Conservation (phyloP, 2,113 vertebrate genomes). For the Plestiodon gilberti region DNA sequence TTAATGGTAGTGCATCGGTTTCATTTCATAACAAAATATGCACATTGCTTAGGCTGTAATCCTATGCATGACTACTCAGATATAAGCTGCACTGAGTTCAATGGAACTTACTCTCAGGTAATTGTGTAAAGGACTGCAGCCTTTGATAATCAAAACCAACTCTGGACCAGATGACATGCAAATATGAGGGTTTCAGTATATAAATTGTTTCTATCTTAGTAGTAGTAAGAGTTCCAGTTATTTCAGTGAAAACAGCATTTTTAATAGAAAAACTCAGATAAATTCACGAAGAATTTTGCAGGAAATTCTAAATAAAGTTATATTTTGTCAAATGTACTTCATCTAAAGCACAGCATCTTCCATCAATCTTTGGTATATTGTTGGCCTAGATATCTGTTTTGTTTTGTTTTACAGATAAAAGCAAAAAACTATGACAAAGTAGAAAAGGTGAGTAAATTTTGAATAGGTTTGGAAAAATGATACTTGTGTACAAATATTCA, state of each 20-base stretch:
- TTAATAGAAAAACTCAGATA: not conserved
- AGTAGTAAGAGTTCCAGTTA: not conserved
- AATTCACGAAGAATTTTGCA: not conserved
- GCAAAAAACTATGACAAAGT: conserved; percentile 99
- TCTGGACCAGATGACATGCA: not conserved
- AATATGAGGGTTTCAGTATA: not conserved
- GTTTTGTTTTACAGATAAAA: conserved; percentile 92
- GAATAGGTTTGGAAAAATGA: not conserved
- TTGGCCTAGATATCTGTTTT: conserved; percentile 66
- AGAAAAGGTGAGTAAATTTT: conserved; percentile 93
- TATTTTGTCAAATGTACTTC: not conserved
- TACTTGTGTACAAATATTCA: not conserved
- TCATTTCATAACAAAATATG: not conserved
- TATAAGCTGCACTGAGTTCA: no score
- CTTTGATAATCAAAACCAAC: no score
- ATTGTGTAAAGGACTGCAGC: no score
- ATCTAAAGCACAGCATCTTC: conserved; percentile 59
- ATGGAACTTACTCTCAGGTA: no score
- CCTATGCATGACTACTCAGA: no score
- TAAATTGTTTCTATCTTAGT: not conserved
- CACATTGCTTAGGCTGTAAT: no score
- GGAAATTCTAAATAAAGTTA: not conserved
- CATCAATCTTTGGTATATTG: not conserved
- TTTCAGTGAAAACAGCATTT: not conserved
- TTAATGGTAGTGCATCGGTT: not conserved